phyloP scores from a whole-genome alignment of 2,888 invertebrate genomes.

The Campoplex nolae region DNA sequence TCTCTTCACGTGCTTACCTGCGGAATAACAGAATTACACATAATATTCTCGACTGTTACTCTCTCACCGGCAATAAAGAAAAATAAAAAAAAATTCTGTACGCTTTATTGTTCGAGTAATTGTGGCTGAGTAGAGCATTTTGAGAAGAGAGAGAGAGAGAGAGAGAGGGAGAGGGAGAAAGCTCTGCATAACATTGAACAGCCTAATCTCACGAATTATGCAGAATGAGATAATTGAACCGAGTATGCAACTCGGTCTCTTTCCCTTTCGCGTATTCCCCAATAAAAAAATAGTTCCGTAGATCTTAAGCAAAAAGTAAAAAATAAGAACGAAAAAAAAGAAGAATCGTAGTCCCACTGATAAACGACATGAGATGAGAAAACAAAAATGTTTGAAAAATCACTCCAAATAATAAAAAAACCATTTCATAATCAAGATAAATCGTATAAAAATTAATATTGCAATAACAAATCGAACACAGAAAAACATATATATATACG shows the following conservation, averaged over 20 bases:
- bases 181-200: slow-evolving; percentile 7
- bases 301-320: not conserved
- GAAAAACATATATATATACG: no score
- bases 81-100: not conserved
- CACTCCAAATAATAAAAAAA: no score
- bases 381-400: not conserved
- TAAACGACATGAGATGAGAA: no score
- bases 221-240: slow-evolving; percentile 44
- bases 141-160: slow-evolving; percentile 18
- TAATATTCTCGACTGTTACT: slow-evolving; percentile 50
- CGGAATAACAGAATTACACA: slow-evolving; percentile 55
- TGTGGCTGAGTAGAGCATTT: slow-evolving; percentile 47
- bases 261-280: slow-evolving; percentile 33
- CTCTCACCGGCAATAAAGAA: slow-evolving; percentile 50
- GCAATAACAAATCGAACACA: no score
- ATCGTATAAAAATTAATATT: no score
- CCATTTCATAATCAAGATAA: no score
- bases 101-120: slow-evolving; percentile 55
- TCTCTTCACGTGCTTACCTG: slow-evolving; percentile 10
- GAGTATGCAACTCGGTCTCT: slow-evolving; percentile 34
- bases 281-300: slow-evolving; percentile 20
- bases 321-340: not conserved
- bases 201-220: slow-evolving; percentile 36
- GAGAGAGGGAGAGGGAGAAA: no score
- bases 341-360: no score